Base-by-base conservation (phyloP, 2,797 vertebrate species). In the Argya squamiceps region DNA sequence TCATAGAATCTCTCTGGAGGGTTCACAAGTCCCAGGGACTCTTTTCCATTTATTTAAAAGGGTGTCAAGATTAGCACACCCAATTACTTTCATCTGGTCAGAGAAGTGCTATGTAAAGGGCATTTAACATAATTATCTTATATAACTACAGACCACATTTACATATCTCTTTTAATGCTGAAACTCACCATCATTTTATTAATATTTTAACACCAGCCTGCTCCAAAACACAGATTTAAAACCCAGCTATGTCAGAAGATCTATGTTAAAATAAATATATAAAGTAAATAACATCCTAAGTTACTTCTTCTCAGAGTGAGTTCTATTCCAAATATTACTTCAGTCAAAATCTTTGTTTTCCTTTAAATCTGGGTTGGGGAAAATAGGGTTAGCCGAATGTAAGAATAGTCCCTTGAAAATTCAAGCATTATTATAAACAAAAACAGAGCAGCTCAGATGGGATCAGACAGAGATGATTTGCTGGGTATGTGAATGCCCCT, bases 401-500 rank as follows among this genome's bases (percentile, higher is more conserved):
- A 89, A 60, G 59, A 49, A 46, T 15, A 88, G 39, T 94, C 47
- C 77, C 80, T 88, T 70, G 80, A 84, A 93, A 95, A 94, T 86
- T 82, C 79, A 77, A 95, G 73, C 68, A 89, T 95, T 90, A 92
- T 96, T 96, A 56, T 88, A 88, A 92, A 86, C 79, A 89, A 96
- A 90, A 96, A 8, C 86, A 85, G 73, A 83, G 80, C 62, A 89
- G 71, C 75, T 97, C 77, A 80, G 81, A 96, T 93, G 74, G 88
- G 91, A 96, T 95, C 90, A 95, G 95, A 93, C 88, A 97, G 93
- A 93, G 60, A 90, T 95, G 92, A 93, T 93, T 93, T 89, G 64
- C 89, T 78, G 87, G 79, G 65, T 88, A 71, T 73, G 53, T 49
- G 63, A 91, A 82, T 93, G 94, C 77, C 92, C 94, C 94, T 95